Evolutionary conservation across 2,113 vertebrate genomes (phyloP).

Genomic region (Pteropus alecto): DNA sequence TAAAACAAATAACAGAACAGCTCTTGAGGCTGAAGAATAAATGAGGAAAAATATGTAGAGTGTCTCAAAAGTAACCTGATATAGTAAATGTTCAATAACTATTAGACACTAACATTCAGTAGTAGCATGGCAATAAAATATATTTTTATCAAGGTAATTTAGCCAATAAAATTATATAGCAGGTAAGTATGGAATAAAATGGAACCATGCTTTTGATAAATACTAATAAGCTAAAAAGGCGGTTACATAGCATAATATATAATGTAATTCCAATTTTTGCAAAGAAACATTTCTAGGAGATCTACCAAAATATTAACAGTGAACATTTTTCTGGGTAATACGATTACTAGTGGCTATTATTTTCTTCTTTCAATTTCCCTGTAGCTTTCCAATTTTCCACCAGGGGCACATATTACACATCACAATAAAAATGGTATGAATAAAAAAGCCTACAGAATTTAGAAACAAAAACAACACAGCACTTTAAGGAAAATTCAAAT

Average conservation of each 20-base stretch:
- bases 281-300: background rate
- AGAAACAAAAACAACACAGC: background rate
- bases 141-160: background rate
- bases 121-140: background rate
- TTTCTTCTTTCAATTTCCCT: background rate
- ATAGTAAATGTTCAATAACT: background rate
- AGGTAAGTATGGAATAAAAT: background rate
- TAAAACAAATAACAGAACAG: background rate
- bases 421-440: slow-evolving; percentile 17
- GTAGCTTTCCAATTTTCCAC: slow-evolving; percentile 5
- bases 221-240: slow-evolving; percentile 8
- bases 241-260: background rate
- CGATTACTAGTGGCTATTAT: background rate
- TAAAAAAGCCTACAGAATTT: slow-evolving; percentile 10
- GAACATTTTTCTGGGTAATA: background rate
- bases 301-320: background rate
- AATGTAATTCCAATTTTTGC: slow-evolving; percentile 11
- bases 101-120: background rate
- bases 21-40: background rate
- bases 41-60: background rate
- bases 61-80: background rate
- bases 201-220: background rate
- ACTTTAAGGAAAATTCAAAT: slow-evolving; percentile 41
- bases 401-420: slow-evolving; percentile 33
- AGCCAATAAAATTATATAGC: background rate